Evolutionary conservation across 2,113 vertebrate species (phyloP), one percentile per base, ranked within the genome.

Genomic region (Laticauda laticaudata): DNA sequence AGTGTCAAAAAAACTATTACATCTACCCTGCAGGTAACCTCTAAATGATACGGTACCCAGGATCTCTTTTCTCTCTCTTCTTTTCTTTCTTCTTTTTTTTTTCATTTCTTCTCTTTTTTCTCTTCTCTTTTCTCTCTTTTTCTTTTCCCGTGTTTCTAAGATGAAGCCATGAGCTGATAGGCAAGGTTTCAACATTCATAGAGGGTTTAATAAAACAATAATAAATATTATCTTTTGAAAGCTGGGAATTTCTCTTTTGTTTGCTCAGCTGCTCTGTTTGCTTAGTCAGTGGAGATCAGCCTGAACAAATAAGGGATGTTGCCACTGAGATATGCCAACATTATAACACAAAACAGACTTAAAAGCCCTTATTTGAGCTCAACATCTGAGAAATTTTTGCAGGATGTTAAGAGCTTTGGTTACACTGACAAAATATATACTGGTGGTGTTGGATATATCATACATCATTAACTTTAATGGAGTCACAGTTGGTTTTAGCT

Each of bases 201-300:
- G 26, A 54, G 48, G 51, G 64, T 45, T 91, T 91, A 54, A 51
- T 90, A 90, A 34, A 69, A 53, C 26, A 90, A 69, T 75, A 34
- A 75, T 90, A 75, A 75, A 90, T 91, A 54, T 91, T 81, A 45
- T 90, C 57, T 90, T 90, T 90, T 64, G 34, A 90, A 59, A 90
- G 57, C 56, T 48, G 57, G 88, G 23, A 39, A 21, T 81, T 39
- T 75, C 64, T 91, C 29, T 21, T 91, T 54, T 81, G 61, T 75
- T 91, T 75, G 29, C 20, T 64, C 61, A 91, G 61, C 61, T 53
- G 90, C 61, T 90, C 9, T 69, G 51, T 90, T 69, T 75, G 89
- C 56, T 15, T 45, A 61, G 56, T 24, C 89, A 64, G 57, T 61
- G 57, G 89, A 26, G 56, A 88, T 53, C 61, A 90, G 29, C 29